Evolutionary conservation across 2,797 vertebrate species (phyloP).

Genomic region (Arctocebus calabarensis): DNA sequence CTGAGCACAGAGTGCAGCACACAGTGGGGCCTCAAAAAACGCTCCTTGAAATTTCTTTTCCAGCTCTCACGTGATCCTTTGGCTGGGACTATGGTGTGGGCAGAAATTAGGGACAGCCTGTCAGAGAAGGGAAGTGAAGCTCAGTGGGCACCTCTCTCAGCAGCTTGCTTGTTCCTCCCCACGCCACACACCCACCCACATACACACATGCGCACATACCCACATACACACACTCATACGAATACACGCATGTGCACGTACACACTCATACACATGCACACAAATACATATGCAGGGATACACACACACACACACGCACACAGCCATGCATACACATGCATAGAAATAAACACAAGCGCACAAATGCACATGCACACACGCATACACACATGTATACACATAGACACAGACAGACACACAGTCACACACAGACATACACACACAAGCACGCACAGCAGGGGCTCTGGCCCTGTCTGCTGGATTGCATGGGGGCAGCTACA

Average conservation of each 20-base stretch:
- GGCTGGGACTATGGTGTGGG: neutral
- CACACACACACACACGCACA: too few relatives aligned
- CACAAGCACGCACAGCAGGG: fast-evolving
- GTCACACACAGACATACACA: too few relatives aligned
- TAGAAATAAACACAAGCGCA: too few relatives aligned
- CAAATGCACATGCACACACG: too few relatives aligned
- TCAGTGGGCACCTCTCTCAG: neutral
- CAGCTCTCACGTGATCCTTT: neutral
- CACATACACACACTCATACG: neutral
- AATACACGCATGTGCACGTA: too few relatives aligned
- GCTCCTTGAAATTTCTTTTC: neutral
- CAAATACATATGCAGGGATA: too few relatives aligned
- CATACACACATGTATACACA: too few relatives aligned
- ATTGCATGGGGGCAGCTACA: neutral
- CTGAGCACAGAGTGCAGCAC: neutral
- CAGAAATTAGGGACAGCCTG: neutral
- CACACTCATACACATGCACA: too few relatives aligned
- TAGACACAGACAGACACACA: too few relatives aligned
- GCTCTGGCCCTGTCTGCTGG: neutral
- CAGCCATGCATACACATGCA: too few relatives aligned
- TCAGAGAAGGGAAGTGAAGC: neutral
- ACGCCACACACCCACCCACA: neutral
- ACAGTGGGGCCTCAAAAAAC: too few relatives aligned
- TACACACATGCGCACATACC: neutral
- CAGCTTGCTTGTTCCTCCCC: neutral